These are phyloP conservation scores for Cryptocheilus praepositus DNA, from an alignment of 2,888 invertebrate species.

Conservation along the genomic window DNA sequence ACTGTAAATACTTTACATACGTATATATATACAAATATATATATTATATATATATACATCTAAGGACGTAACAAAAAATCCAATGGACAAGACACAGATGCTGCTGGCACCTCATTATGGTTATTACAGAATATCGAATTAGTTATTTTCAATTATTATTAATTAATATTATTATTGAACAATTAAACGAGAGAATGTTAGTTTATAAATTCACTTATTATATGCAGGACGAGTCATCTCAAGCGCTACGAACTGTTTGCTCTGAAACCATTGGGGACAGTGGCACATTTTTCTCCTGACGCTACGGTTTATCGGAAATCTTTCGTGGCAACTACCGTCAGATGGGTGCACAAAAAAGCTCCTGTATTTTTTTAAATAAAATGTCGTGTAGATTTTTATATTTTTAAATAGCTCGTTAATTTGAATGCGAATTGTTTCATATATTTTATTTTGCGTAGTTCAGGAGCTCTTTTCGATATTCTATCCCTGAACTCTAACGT, in stretches of 20 bases:
- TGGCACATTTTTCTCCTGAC: no score
- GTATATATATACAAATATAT: slow-evolving; percentile 41
- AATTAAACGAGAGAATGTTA: slow-evolving; percentile 66
- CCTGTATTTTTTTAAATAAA: no score
- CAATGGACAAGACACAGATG: slow-evolving; percentile 59
- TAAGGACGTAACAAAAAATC: slow-evolving; percentile 44
- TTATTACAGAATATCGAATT: slow-evolving; percentile 65
- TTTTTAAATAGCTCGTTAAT: background rate
- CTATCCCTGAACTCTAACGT: no score
- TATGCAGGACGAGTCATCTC: slow-evolving; percentile 6
- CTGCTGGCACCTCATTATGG: slow-evolving; percentile 62
- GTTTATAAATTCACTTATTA: slow-evolving; percentile 67
- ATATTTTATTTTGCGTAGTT: slow-evolving; percentile 4
- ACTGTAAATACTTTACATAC: slow-evolving; percentile 73
- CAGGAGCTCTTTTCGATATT: no score
- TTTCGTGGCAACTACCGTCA: background rate
- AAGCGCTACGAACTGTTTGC: no score
- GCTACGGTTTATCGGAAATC: no score
- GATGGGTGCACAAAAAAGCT: background rate
- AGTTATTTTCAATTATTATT: slow-evolving; percentile 70
- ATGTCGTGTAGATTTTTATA: background rate
- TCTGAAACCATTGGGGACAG: no score
- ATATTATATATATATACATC: slow-evolving; percentile 32
- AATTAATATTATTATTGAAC: slow-evolving; percentile 50
- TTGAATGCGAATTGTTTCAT: slow-evolving; percentile 2